Evolutionary conservation across 2,113 vertebrate genomes (phyloP).

Genomic region (Cyrtonyx montezumae): DNA sequence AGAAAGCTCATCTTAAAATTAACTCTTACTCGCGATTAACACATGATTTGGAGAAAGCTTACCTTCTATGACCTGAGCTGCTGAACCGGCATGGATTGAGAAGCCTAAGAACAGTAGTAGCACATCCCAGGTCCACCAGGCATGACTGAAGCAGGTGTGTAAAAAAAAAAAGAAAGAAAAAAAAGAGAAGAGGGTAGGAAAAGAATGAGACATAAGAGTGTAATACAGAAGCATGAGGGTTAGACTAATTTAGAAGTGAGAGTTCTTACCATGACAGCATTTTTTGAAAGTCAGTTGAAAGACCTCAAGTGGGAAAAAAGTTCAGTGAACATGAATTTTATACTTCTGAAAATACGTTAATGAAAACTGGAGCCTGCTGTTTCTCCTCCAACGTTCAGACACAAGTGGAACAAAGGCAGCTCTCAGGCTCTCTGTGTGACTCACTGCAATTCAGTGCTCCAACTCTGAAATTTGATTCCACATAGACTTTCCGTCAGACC

Average conservation of each 20-base stretch:
- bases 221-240: background rate
- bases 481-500: conserved; percentile 45
- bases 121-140: conserved; percentile 53
- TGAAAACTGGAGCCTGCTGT: conserved; percentile 52
- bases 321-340: conserved; percentile 15
- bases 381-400: conserved; percentile 56
- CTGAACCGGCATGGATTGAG: conserved; percentile 31
- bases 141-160: conserved; percentile 57
- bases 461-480: conserved; percentile 75
- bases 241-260: background rate
- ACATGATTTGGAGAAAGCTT: conserved; percentile 26
- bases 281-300: conserved; percentile 44
- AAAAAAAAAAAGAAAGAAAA: background rate
- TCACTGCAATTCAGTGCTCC: conserved; percentile 64
- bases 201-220: background rate
- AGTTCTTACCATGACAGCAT: conserved; percentile 71
- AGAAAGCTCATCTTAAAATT: background rate
- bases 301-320: background rate
- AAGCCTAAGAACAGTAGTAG: conserved; percentile 43
- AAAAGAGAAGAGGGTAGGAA: background rate
- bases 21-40: background rate
- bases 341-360: conserved; percentile 26
- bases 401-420: conserved; percentile 77
- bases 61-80: conserved; percentile 75
- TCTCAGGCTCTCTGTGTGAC: conserved; percentile 73